Evolutionary conservation across 2,797 vertebrate species (phyloP), one percentile per base, ranked within the genome.

Genomic region (Eurystomus glaucurus): DNA sequence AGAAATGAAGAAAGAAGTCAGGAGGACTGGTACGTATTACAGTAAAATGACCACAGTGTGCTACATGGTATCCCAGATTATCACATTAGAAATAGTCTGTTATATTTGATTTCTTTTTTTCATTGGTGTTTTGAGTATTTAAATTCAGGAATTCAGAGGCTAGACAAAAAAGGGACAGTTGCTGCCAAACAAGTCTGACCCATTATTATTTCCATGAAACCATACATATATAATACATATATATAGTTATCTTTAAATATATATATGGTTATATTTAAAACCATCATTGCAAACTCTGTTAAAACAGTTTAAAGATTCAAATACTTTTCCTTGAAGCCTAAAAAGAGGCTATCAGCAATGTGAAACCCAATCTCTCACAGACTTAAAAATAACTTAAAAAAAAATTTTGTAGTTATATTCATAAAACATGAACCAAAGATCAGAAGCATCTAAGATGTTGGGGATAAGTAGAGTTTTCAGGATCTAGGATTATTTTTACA

Each of bases 391-490:
- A 95, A 93, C 82, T 92, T 11, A 6, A 43, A 52, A 22, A 93
- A 72, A 88, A 91, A 84, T 91, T 93, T 91, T 91, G 80, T 61
- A 78, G 64, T 54, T 92, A 85, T 61, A 81, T 76, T 95, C 85
- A 90, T 90, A 97, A 92, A 97, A 97, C 52, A 86, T 75, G 74
- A 95, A 78, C 58, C 33, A 84, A 88, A 81, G 43, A 96, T 95
- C 81, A 93, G 64, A 96, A 95, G 83, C 71, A 81, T 81, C 9
- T 39, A 88, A 87, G 60, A 92, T 1, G 3, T 4, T 94, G 60
- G 22, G 62, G 91, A 85, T 91, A 80, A 92, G 85, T 77, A 74
- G 46, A 48, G 45, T 91, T 88, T 94, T 88, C 70, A 90, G 48
- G 77, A 92, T 83, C 37, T 85, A 66, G 45, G 57, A 92, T 77